Evolutionary conservation across 2,797 vertebrate species (phyloP).

Genomic region (Sparidentex hasta): DNA sequence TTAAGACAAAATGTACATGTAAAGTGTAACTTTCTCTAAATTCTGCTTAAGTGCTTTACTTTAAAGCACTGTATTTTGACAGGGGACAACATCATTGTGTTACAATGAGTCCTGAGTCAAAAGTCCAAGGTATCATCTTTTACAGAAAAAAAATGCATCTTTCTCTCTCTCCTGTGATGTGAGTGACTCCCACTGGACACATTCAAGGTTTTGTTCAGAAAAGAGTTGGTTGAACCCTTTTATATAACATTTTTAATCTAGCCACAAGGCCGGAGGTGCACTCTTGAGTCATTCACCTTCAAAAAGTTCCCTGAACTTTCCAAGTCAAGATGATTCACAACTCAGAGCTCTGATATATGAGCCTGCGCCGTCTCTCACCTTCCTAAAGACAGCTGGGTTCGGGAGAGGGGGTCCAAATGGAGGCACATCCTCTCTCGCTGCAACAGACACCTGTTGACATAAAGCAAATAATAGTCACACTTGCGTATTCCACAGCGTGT

Average conservation of each 20-base stretch:
- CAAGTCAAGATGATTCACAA: neutral
- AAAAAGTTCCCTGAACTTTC: neutral
- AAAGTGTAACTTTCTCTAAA: neutral
- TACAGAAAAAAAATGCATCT: neutral
- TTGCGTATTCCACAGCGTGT: too few relatives aligned
- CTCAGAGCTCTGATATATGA: neutral
- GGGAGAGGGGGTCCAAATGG: slow-evolving; percentile 94
- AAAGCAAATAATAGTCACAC: slow-evolving; percentile 17
- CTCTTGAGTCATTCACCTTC: neutral
- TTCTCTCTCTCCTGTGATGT: too few relatives aligned
- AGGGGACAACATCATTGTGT: neutral
- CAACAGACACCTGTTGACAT: slow-evolving; percentile 91
- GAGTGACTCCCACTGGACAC: neutral
- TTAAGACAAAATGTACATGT: neutral
- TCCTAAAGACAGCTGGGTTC: slow-evolving; percentile 93
- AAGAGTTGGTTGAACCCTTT: neutral
- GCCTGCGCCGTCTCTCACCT: slow-evolving; percentile 80
- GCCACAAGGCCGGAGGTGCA: neutral
- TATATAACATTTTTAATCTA: neutral
- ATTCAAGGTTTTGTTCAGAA: neutral
- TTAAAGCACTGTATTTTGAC: neutral
- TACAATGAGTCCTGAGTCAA: too few relatives aligned
- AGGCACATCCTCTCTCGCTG: slow-evolving; percentile 95
- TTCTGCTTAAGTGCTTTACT: too few relatives aligned
- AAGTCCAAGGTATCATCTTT: neutral